Evolutionary conservation across 2,888 invertebrate genomes (phyloP), one percentile per base, ranked within the genome.

Genomic region (Globia sparganii): DNA sequence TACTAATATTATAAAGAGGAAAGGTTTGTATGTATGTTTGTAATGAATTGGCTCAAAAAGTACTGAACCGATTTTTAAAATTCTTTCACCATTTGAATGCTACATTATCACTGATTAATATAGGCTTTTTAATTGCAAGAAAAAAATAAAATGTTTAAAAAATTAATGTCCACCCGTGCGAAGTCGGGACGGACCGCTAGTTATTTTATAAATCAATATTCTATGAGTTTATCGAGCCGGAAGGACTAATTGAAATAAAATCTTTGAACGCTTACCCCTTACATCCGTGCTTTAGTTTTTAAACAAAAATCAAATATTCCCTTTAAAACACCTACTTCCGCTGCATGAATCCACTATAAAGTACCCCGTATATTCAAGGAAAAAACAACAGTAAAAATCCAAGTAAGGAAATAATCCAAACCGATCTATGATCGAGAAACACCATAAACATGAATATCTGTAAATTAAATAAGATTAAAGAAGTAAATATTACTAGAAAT

Each of bases 371-470:
- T 6, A 61, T 67, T 34, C 67, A 31, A 9, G 8, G 25, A 34
- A 62, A 67, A 31, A 59, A 64, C 68, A 56, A 61, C 25, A 21
- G 31, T 61, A 58, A 62, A 49, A 70, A 9, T 56, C 28, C 11
- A 34, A n/a, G 59, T 31, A 28, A 31, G 34, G 21, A 75, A 62
- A 85, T 76, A 72, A 68, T 61, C 31, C 25, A 40, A 49, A 72
- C 15, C 31, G 37, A 86, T 82, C 56, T 40, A 83, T 59, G 67
- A 76, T 15, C 64, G 18, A 13, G 56, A 62, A 81, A 82, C 64
- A 71, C 21, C 67, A 75, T 68, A 71, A 67, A 85, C 40, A 64
- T 49, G 31, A 53, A 70, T 67, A 49, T 49, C 49, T 49, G 49
- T 49, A 49, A 21, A 75, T 59, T 49, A 49, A 21, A 75, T 59